A percentile compares a stretch with the other conserved stretches of the same genome.
Conservation (phyloP, 2,113 vertebrate genomes). For the Tautogolabrus adspersus region DNA sequence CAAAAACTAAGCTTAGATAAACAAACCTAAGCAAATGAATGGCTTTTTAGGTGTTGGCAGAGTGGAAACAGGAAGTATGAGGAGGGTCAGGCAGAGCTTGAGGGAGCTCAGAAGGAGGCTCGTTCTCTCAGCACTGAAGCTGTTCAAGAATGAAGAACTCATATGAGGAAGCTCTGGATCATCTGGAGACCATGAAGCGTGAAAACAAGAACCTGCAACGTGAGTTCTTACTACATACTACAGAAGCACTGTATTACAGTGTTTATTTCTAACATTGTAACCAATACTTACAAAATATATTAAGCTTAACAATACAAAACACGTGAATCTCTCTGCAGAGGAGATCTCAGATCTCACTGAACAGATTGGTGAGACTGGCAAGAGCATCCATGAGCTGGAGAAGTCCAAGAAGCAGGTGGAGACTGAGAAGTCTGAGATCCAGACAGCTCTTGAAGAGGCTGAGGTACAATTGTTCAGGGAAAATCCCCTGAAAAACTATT, state of each 20-base stretch:
- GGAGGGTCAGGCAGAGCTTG: slow-evolving; percentile 78
- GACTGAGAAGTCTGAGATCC: slow-evolving; percentile 72
- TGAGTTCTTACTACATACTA: slow-evolving; percentile 28
- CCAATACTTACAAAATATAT: neutral
- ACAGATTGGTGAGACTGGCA: slow-evolving; percentile 75
- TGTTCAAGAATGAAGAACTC: slow-evolving; percentile 91
- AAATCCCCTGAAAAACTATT: neutral
- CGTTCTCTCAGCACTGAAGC: slow-evolving; percentile 85
- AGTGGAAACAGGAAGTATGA: slow-evolving; percentile 71
- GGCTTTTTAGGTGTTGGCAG: slow-evolving; percentile 59
- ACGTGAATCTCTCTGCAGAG: slow-evolving; percentile 51
- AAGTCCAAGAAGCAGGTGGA: slow-evolving; percentile 73
- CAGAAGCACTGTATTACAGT: neutral
- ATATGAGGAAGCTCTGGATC: slow-evolving; percentile 82
- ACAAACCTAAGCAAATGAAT: neutral
- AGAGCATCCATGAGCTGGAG: slow-evolving; percentile 74
- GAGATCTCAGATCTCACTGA: slow-evolving; percentile 76
- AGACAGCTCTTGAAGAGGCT: slow-evolving; percentile 74
- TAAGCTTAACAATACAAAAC: neutral
- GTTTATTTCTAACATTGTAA: neutral
- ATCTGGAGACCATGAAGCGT: slow-evolving; percentile 75
- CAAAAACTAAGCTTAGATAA: too few species aligned
- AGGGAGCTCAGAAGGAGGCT: slow-evolving; percentile 86
- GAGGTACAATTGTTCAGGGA: slow-evolving; percentile 47
- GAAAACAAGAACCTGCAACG: slow-evolving; percentile 74